These are phyloP conservation scores for Malacoraja senta DNA, from an alignment of 2,797 vertebrate genomes.

Conservation along the genomic window DNA sequence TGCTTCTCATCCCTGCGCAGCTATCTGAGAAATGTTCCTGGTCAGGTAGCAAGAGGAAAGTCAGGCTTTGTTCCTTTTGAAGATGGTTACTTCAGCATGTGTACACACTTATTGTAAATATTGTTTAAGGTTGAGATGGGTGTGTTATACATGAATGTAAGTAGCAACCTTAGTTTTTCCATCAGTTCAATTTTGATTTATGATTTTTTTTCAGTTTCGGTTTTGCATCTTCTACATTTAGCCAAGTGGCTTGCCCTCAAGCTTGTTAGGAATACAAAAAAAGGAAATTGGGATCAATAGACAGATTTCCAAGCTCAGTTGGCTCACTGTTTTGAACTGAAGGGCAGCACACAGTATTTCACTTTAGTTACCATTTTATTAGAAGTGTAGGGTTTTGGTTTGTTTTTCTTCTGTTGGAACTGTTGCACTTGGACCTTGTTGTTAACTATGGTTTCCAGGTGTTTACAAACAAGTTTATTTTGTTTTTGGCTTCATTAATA, in stretches of 20 bases:
- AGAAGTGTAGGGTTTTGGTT: slow-evolving; percentile 32
- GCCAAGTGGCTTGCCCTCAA: slow-evolving; percentile 7
- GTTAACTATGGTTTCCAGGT: slow-evolving; percentile 37
- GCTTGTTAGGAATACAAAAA: slow-evolving; percentile 9
- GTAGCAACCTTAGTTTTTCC: background rate
- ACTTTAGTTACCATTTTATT: slow-evolving; percentile 38
- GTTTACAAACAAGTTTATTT: slow-evolving; percentile 28
- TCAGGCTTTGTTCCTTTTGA: slow-evolving; percentile 13
- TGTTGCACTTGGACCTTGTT: slow-evolving; percentile 38
- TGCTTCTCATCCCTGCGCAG: background rate
- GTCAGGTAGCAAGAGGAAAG: slow-evolving; percentile 1
- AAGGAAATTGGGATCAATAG: background rate
- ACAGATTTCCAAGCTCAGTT: slow-evolving; percentile 27
- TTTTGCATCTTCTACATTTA: slow-evolving; percentile 34
- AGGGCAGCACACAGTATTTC: slow-evolving; percentile 8
- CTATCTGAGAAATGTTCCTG: slow-evolving; percentile 30
- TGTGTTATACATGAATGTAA: slow-evolving; percentile 29
- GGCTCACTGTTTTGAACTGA: slow-evolving; percentile 17
- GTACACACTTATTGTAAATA: slow-evolving; percentile 38
- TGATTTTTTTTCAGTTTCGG: slow-evolving; percentile 13
- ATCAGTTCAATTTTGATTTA: slow-evolving; percentile 34
- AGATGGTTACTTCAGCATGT: slow-evolving; percentile 18
- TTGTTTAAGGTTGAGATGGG: slow-evolving; percentile 19
- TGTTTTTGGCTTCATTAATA: slow-evolving; percentile 40
- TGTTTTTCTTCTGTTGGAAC: slow-evolving; percentile 29